Conservation (phyloP, 92 coral and sea anemone genomes). For the Blastomussa wellsi region DNA sequence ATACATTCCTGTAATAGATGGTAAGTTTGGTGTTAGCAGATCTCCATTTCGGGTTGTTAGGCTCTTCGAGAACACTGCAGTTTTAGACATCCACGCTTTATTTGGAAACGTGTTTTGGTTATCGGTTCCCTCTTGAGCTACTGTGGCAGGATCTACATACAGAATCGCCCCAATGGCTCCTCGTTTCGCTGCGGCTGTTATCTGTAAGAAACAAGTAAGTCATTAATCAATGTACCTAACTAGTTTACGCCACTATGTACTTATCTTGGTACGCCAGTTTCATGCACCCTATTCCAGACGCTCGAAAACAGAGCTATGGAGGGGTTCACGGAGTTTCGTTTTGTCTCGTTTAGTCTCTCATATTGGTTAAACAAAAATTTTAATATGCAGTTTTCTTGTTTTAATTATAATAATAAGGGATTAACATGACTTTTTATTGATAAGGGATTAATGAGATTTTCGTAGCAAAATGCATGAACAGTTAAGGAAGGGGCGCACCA, state of each 20-base stretch:
- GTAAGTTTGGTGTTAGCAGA: slow-evolving; percentile 81
- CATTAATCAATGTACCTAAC: background rate
- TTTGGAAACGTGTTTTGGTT: slow-evolving; percentile 67
- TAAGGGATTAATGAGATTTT: no score
- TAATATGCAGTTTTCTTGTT: no score
- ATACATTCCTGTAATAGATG: slow-evolving; percentile 85
- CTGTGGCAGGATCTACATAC: slow-evolving; percentile 65
- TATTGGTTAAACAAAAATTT: no score
- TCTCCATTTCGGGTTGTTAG: slow-evolving; percentile 64
- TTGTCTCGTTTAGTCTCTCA: no score
- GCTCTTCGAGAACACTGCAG: slow-evolving; percentile 62
- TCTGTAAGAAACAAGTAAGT: slow-evolving; percentile 31
- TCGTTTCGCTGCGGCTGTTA: slow-evolving; percentile 42
- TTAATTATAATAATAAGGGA: no score
- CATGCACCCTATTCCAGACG: background rate
- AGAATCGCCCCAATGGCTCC: slow-evolving; percentile 81
- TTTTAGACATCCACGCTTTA: slow-evolving; percentile 76
- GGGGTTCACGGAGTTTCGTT: no score
- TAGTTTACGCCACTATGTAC: background rate
- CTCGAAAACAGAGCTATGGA: background rate
- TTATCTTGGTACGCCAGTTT: no score
- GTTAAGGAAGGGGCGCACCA: no score
- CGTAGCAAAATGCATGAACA: no score
- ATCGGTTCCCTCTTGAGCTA: slow-evolving; percentile 56
- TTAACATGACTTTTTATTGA: no score